Percentiles rank a stretch among this genome's conserved stretches.
phyloP scores from a whole-genome alignment of 2,113 vertebrate species.

The Willisornis vidua region DNA sequence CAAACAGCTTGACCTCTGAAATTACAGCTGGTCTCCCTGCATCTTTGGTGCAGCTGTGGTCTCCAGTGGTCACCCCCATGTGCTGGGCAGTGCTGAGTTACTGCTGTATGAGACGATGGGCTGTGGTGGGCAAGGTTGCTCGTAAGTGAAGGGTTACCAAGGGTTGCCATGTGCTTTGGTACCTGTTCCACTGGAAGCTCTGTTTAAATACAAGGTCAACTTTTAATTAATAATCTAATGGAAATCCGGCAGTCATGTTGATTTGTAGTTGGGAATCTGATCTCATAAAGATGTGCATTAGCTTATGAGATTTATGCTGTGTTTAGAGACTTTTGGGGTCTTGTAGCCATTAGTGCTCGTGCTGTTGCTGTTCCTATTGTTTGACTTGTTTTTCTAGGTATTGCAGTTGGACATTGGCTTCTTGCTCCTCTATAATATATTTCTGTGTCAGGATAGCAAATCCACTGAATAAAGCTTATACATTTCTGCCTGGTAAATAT shows the following conservation, averaged over 20 bases:
- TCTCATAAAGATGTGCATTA: not conserved
- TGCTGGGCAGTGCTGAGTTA: not conserved
- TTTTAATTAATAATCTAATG: not conserved
- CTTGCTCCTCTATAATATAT: not conserved
- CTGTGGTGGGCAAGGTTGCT: not conserved
- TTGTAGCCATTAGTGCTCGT: not conserved
- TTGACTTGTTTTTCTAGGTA: not conserved
- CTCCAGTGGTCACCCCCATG: not conserved
- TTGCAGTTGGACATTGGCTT: not conserved
- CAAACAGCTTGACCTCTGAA: not conserved
- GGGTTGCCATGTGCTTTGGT: not conserved
- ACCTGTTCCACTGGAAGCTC: not conserved
- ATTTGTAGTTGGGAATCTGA: not conserved
- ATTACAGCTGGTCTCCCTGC: not conserved
- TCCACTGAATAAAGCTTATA: not conserved
- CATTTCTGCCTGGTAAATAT: slow-evolving; percentile 31
- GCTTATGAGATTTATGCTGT: not conserved
- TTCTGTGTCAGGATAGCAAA: slow-evolving; percentile 31
- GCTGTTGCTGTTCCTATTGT: not conserved
- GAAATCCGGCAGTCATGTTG: not conserved
- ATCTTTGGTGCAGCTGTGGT: not conserved
- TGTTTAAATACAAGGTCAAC: not conserved
- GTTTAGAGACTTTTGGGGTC: not conserved
- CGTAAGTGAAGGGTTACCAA: not conserved
- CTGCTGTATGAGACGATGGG: not conserved